Evolutionary conservation across 2,888 invertebrate species (phyloP).

Genomic region (Tachina grossa): DNA sequence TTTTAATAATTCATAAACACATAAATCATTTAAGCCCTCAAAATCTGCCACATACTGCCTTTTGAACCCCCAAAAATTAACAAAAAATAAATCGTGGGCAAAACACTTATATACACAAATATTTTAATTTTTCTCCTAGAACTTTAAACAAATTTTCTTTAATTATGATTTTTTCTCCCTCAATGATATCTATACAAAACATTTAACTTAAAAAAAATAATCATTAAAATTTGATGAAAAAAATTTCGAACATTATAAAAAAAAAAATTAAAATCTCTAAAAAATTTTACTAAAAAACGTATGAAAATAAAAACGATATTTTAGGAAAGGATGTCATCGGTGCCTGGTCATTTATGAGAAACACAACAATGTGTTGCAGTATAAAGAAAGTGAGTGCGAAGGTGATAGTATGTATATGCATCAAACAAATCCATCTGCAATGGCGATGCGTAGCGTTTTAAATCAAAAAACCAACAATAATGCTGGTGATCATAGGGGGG

Average conservation of each 20-base stretch:
- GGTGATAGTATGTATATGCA: conserved; percentile 84
- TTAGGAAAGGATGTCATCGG: conserved; percentile 95
- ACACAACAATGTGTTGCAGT: conserved; percentile 96
- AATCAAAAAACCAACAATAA: conserved; percentile 79
- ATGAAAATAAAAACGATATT: conserved; percentile 78
- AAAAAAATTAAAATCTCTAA: conserved; percentile 30
- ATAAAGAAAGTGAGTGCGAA: conserved; percentile 97
- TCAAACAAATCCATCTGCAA: conserved; percentile 84
- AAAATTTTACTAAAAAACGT: conserved; percentile 69
- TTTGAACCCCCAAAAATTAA: conserved; percentile 27
- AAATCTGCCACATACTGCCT: neutral
- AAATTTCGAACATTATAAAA: conserved; percentile 28
- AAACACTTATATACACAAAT: neutral
- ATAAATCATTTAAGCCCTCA: neutral
- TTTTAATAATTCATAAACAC: neutral
- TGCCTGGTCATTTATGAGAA: conserved; percentile 98
- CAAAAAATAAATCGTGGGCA: conserved; percentile 19
- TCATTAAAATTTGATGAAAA: conserved; percentile 13
- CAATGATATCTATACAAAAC: conserved; percentile 28
- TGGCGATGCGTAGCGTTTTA: conserved; percentile 84
- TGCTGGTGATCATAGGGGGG: conserved; percentile 82
- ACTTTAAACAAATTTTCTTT: conserved; percentile 26
- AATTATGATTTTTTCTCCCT: conserved; percentile 36
- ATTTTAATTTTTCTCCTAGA: neutral
- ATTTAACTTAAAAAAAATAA: conserved; percentile 35